These are phyloP conservation scores for Schrankia costaestrigalis DNA, from an alignment of 2,888 invertebrate species.

Conservation along the genomic window DNA sequence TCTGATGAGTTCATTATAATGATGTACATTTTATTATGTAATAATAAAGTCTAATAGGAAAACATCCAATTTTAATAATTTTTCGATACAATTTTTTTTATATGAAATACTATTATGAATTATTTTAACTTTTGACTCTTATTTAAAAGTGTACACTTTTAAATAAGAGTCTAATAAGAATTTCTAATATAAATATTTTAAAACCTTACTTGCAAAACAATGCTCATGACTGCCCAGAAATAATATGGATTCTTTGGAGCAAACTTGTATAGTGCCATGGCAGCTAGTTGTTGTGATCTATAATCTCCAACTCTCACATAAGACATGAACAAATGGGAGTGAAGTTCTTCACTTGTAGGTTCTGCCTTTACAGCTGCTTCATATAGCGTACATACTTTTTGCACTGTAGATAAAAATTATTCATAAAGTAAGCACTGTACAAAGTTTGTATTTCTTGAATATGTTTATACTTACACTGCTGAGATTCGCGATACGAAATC, in stretches of 20 bases:
- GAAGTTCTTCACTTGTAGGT: conserved; percentile 93
- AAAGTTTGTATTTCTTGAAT: neutral
- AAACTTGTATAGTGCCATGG: conserved; percentile 93
- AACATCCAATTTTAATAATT: no score
- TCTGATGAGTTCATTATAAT: no score
- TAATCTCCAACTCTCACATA: conserved; percentile 95
- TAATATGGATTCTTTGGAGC: conserved; percentile 97
- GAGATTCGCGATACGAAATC: conserved; percentile 95
- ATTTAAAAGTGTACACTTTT: no score
- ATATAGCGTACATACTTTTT: conserved; percentile 93
- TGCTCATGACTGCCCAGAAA: conserved; percentile 99
- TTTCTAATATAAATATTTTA: neutral
- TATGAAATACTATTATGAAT: no score
- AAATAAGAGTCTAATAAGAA: neutral
- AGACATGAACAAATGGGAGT: conserved; percentile 97
- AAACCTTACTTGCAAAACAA: conserved; percentile 90
- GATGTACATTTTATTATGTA: no score
- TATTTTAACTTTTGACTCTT: no score
- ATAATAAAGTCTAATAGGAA: no score
- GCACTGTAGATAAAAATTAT: conserved; percentile 84
- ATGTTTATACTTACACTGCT: conserved; percentile 89
- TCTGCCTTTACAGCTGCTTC: conserved; percentile 93
- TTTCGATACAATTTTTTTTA: no score
- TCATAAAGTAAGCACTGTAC: neutral
- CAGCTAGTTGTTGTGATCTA: conserved; percentile 93